phyloP scores from a whole-genome alignment of 2,888 invertebrate species.

The Sarcophaga rosellei region DNA sequence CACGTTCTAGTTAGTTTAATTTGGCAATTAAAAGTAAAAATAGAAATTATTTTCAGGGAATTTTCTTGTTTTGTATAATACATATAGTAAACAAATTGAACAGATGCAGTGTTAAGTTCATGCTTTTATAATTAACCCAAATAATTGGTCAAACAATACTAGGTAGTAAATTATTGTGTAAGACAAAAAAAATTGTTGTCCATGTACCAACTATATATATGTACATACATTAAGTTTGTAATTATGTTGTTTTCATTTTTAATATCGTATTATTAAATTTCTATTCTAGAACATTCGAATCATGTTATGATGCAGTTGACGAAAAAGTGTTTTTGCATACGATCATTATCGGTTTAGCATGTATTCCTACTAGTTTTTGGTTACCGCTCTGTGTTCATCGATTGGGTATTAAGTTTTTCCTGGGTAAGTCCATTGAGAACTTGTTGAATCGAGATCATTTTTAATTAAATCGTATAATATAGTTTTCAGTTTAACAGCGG shows the following conservation, averaged over 20 bases:
- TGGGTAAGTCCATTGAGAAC: constrained; percentile 82
- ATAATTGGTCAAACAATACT: no score
- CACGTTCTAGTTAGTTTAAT: no score
- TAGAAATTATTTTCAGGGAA: no score
- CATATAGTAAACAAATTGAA: no score
- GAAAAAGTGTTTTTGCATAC: constrained; percentile 88
- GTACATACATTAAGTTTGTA: background rate
- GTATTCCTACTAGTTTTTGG: constrained; percentile 90
- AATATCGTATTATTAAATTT: no score
- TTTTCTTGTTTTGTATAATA: no score
- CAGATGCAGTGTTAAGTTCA: no score
- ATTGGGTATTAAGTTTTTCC: constrained; percentile 90
- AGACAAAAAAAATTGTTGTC: no score
- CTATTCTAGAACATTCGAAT: constrained; percentile 66
- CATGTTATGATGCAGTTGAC: constrained; percentile 85
- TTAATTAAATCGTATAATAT: background rate
- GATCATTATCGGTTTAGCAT: constrained; percentile 89
- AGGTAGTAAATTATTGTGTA: no score
- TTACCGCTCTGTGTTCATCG: constrained; percentile 90
- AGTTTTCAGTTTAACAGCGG: constrained; percentile 89
- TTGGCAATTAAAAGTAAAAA: no score
- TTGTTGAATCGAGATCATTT: background rate
- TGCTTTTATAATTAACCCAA: no score
- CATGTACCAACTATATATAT: no score
- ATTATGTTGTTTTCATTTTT: background rate